phyloP scores from a whole-genome alignment of 2,113 vertebrate species.

The Protobothrops flavoviridis region DNA sequence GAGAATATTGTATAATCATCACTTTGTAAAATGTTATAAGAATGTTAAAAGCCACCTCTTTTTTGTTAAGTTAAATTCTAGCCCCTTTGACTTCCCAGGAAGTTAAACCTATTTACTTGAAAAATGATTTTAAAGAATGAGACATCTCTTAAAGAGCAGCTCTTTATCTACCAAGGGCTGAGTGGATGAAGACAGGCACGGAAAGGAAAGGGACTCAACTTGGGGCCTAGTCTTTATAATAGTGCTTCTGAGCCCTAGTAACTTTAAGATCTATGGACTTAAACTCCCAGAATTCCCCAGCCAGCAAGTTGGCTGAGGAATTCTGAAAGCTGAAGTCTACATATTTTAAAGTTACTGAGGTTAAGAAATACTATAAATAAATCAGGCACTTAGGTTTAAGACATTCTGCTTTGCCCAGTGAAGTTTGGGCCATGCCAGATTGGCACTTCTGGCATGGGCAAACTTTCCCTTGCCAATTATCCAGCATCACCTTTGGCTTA shows the following conservation, averaged over 20 bases:
- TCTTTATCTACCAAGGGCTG: not conserved
- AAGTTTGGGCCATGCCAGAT: not conserved
- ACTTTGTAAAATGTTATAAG: slow-evolving; percentile 18
- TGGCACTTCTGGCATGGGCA: not conserved
- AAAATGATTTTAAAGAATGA: not conserved
- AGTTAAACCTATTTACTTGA: accelerated
- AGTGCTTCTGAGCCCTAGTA: not conserved
- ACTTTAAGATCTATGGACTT: not conserved
- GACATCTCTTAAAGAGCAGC: not conserved
- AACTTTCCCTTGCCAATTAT: not conserved
- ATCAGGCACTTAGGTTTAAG: not conserved
- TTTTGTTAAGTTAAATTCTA: not conserved
- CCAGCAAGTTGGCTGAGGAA: not conserved
- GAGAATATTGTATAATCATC: accelerated
- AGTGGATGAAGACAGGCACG: not conserved
- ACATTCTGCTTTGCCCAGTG: not conserved
- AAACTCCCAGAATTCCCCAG: not conserved
- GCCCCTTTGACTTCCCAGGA: not conserved
- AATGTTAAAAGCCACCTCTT: not conserved
- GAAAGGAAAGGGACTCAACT: not conserved
- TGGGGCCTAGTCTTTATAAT: not conserved
- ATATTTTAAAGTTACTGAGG: not conserved
- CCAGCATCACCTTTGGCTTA: not conserved
- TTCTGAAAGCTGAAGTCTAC: not conserved
- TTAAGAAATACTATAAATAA: not conserved